Evolutionary conservation across 2,113 vertebrate genomes (phyloP).

Genomic region (Erpornis zantholeuca): DNA sequence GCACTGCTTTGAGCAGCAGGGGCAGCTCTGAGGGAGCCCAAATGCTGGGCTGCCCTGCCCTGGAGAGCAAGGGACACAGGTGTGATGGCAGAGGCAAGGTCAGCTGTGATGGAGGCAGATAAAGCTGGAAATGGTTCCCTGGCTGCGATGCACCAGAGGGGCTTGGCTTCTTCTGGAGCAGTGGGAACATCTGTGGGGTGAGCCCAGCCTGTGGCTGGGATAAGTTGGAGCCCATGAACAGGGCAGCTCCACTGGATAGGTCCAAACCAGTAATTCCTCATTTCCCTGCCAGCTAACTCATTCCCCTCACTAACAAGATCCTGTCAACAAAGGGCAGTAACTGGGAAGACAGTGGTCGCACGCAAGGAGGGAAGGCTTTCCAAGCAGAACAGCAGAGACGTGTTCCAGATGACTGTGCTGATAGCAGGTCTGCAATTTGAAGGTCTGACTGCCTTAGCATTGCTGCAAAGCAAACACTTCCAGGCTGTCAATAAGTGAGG

Average conservation of each 20-base stretch:
- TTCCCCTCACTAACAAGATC: not conserved
- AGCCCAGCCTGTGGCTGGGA: not conserved
- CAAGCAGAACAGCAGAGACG: not conserved
- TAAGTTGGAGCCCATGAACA: not conserved
- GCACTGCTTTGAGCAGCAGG: not conserved
- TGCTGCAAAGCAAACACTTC: not conserved
- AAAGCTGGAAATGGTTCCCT: not conserved
- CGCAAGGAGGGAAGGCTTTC: not conserved
- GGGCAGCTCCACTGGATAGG: not conserved
- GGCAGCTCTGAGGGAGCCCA: not conserved
- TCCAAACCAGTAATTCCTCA: not conserved
- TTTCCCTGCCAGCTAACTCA: not conserved
- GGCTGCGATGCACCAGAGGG: not conserved
- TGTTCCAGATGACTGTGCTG: not conserved
- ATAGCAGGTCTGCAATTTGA: not conserved
- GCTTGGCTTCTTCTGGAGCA: not conserved
- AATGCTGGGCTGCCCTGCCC: accelerated
- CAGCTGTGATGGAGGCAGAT: not conserved
- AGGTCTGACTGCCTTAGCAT: not conserved
- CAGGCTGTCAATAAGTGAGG: not conserved
- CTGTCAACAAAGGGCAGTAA: not conserved
- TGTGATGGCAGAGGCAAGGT: not conserved
- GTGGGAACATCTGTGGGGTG: not conserved
- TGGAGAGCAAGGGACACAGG: accelerated
- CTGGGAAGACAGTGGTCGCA: not conserved